These are phyloP conservation scores for Anguilla rostrata DNA, from an alignment of 2,113 vertebrate species.

Conservation along the genomic window DNA sequence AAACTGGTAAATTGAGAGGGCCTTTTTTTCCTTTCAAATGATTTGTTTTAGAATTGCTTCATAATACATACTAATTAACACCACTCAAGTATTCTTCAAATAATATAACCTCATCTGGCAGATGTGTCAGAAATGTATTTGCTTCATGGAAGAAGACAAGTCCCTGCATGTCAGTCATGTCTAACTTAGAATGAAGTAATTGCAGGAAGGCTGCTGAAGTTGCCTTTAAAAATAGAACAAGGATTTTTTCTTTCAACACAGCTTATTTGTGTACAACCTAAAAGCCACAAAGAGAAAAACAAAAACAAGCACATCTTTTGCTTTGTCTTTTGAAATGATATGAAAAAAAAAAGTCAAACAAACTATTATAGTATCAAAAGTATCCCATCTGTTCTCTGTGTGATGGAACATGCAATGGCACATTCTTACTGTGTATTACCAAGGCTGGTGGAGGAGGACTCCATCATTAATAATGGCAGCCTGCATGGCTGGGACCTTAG, in stretches of 20 bases:
- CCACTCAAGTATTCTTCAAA: slow-evolving; percentile 40
- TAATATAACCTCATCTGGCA: slow-evolving; percentile 52
- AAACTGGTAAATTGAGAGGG: slow-evolving; percentile 49
- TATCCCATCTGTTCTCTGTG: background rate
- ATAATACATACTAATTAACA: slow-evolving; percentile 36
- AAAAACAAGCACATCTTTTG: background rate
- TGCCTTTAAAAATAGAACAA: background rate
- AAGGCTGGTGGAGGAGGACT: background rate
- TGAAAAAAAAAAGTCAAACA: background rate
- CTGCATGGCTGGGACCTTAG: background rate
- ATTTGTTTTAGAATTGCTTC: background rate
- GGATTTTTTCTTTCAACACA: background rate
- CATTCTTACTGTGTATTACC: background rate
- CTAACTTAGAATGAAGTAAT: slow-evolving; percentile 9
- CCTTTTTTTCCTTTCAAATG: slow-evolving; percentile 1
- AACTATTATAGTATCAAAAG: background rate
- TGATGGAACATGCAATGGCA: background rate
- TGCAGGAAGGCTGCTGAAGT: background rate
- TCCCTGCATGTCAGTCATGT: slow-evolving; percentile 13
- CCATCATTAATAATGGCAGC: background rate
- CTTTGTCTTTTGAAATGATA: background rate
- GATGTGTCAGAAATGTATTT: slow-evolving; percentile 57
- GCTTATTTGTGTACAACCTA: background rate
- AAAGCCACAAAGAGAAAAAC: background rate
- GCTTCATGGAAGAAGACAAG: slow-evolving; percentile 51